A percentile compares a stretch with the other conserved stretches of the same genome.
phyloP scores from a whole-genome alignment of 2,888 invertebrate genomes.

The Caenorhabditis sp. region DNA sequence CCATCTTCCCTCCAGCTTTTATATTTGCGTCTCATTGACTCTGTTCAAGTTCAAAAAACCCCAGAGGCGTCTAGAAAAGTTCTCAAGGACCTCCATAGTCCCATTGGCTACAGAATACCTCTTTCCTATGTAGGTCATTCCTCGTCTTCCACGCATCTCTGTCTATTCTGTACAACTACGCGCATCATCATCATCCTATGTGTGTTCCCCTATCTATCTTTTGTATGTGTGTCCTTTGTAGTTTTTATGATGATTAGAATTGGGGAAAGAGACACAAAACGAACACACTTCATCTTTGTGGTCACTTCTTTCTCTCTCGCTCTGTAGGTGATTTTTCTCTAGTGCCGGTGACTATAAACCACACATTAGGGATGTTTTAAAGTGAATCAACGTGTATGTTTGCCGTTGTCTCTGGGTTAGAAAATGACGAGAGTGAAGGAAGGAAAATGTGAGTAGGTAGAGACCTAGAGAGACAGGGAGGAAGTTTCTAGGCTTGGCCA shows the following conservation, averaged over 20 bases:
- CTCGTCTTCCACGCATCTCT: too few species aligned
- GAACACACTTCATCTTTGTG: conserved; percentile 8
- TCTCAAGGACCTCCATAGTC: too few species aligned
- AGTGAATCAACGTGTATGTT: neutral
- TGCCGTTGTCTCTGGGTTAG: neutral
- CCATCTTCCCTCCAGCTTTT: too few species aligned
- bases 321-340: too few species aligned
- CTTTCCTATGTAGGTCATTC: neutral
- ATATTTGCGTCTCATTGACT: too few species aligned
- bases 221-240: conserved; percentile 22
- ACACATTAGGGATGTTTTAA: neutral
- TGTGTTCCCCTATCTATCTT: neutral
- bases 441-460: neutral
- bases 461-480: neutral
- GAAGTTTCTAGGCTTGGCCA: neutral
- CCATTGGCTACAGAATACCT: neutral
- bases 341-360: conserved; percentile 9
- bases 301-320: neutral
- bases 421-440: neutral
- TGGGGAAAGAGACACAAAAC: neutral
- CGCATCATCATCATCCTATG: too few species aligned
- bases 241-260: conserved; percentile 24
- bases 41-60: too few species aligned
- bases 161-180: too few species aligned
- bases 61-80: too few species aligned